Conservation (phyloP, 2,113 vertebrate genomes). For the Actenoides lindsayi region DNA sequence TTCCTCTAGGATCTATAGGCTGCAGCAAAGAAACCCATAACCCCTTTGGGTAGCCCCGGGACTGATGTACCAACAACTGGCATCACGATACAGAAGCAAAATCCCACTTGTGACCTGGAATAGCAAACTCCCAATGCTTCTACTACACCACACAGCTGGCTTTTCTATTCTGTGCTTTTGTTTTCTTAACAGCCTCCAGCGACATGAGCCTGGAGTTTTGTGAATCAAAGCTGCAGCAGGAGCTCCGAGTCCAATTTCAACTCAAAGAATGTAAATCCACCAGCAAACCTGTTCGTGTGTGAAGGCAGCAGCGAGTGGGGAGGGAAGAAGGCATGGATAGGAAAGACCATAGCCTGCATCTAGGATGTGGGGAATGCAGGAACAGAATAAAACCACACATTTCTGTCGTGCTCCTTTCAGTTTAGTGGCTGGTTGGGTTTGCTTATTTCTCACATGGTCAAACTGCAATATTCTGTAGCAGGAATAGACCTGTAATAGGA, state of each 20-base stretch:
- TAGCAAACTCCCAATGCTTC: background rate
- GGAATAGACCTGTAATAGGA: rapidly evolving
- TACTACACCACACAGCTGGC: background rate
- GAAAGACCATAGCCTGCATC: background rate
- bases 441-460: background rate
- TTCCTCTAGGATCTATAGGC: background rate
- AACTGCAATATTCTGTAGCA: background rate
- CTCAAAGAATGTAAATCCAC: background rate
- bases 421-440: background rate
- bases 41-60: background rate
- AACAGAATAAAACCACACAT: background rate
- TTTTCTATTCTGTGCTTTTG: background rate
- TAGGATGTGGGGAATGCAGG: background rate
- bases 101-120: background rate
- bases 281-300: rapidly evolving
- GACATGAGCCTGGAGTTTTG: background rate
- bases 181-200: background rate
- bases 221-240: background rate
- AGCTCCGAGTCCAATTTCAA: background rate
- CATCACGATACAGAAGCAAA: background rate
- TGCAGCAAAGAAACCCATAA: background rate
- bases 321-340: background rate
- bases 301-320: background rate
- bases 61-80: background rate
- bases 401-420: background rate